phyloP scores from a whole-genome alignment of 2,113 vertebrate genomes.

The Macaca nemestrina region DNA sequence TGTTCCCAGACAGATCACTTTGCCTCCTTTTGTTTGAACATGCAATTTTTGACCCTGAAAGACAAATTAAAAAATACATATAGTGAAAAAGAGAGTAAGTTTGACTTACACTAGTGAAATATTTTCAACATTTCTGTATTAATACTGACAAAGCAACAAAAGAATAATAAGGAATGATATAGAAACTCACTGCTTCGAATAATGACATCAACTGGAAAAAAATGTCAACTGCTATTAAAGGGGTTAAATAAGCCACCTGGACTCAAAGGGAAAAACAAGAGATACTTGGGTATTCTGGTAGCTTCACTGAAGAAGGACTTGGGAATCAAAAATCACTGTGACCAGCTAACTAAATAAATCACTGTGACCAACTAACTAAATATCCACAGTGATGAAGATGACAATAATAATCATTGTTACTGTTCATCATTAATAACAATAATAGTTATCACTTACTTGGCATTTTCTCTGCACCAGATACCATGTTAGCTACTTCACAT shows the following conservation, averaged over 20 bases:
- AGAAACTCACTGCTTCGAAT: conserved; percentile 28
- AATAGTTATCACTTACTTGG: background rate
- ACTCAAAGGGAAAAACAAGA: background rate
- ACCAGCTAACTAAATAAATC: background rate
- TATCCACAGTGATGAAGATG: background rate
- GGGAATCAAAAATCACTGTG: background rate
- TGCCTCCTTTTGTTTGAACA: conserved; percentile 89
- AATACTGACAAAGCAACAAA: conserved; percentile 22
- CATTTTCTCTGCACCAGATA: background rate
- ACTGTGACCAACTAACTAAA: background rate
- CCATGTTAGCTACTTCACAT: background rate
- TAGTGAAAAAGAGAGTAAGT: conserved; percentile 50
- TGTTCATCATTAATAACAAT: background rate
- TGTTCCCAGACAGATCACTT: conserved; percentile 91
- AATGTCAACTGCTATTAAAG: background rate
- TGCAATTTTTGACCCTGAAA: conserved; percentile 90
- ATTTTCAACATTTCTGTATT: conserved; percentile 29
- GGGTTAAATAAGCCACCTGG: background rate
- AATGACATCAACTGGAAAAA: background rate
- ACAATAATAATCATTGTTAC: background rate
- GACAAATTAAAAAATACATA: conserved; percentile 50
- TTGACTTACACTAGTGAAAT: background rate
- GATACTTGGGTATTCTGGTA: background rate
- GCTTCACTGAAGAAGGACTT: background rate
- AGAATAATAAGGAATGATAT: background rate